Conservation (phyloP, 2,797 vertebrate species). For the Gallinago solitaria region DNA sequence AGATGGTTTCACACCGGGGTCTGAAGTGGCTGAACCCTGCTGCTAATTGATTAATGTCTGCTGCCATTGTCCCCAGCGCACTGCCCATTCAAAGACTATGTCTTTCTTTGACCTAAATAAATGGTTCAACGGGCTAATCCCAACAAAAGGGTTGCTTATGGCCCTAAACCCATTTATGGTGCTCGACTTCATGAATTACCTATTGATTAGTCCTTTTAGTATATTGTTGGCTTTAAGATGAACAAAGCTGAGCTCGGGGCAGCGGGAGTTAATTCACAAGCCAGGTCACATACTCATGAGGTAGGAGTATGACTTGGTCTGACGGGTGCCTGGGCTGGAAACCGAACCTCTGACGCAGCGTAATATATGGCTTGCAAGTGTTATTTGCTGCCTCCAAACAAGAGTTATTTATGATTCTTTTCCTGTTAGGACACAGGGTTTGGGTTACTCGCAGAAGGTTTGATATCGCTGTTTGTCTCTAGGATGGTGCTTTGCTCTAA, state of each 20-base stretch:
- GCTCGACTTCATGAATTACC: conserved; percentile 87
- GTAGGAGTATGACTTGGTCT: conserved; percentile 41
- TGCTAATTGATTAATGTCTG: conserved; percentile 88
- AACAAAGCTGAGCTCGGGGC: conserved; percentile 72
- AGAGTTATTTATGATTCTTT: not conserved
- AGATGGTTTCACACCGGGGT: conserved; percentile 56
- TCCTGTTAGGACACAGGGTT: not conserved
- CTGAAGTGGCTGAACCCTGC: conserved; percentile 73
- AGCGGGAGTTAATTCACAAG: conserved; percentile 72
- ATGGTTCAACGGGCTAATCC: conserved; percentile 81
- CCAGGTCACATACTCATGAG: conserved; percentile 77
- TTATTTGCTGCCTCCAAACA: not conserved
- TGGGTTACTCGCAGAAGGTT: not conserved
- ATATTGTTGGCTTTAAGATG: conserved; percentile 82
- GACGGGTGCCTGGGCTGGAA: conserved; percentile 46
- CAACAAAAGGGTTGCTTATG: conserved; percentile 81
- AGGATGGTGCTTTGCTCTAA: not conserved
- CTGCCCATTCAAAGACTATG: conserved; percentile 79
- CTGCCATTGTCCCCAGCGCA: conserved; percentile 74
- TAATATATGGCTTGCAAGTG: not conserved
- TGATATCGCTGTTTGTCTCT: not conserved
- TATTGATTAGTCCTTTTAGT: conserved; percentile 87
- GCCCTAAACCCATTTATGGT: conserved; percentile 77
- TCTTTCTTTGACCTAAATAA: conserved; percentile 91
- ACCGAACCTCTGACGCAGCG: not conserved